A percentile compares a stretch with the other conserved stretches of the same genome.
Evolutionary conservation across 2,797 vertebrate species (phyloP).

Genomic region (Oophaga sylvatica): DNA sequence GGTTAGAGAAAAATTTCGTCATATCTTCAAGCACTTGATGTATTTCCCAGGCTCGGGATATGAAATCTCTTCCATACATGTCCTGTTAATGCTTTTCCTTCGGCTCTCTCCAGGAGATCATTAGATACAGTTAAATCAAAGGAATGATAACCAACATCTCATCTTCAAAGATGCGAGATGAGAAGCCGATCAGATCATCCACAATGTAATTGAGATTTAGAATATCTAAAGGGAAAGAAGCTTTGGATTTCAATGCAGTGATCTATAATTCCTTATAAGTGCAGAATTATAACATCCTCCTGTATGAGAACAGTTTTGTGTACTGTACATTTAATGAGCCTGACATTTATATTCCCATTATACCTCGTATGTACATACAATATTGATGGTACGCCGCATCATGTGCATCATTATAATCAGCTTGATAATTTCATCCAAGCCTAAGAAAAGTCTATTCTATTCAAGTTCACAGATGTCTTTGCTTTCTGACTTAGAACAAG

Average conservation of each 20-base stretch:
- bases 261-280: slow-evolving; percentile 15
- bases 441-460: neutral
- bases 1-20: neutral
- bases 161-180: slow-evolving; percentile 30
- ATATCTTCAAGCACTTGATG: neutral
- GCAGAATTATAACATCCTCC: neutral
- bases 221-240: neutral
- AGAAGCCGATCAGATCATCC: neutral
- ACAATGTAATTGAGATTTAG: neutral
- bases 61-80: neutral
- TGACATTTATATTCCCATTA: slow-evolving; percentile 28
- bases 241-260: neutral
- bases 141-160: neutral
- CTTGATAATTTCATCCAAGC: neutral
- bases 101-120: neutral
- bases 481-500: neutral
- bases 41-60: neutral
- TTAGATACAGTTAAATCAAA: slow-evolving; percentile 41
- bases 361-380: slow-evolving; percentile 10
- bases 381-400: neutral
- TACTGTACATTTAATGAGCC: slow-evolving; percentile 26
- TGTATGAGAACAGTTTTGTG: neutral
- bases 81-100: neutral
- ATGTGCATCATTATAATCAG: neutral
- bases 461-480: neutral